A percentile compares a stretch with the other conserved stretches of the same genome.
Conservation (phyloP, 2,888 invertebrate genomes). For the Stramonita haemastoma region DNA sequence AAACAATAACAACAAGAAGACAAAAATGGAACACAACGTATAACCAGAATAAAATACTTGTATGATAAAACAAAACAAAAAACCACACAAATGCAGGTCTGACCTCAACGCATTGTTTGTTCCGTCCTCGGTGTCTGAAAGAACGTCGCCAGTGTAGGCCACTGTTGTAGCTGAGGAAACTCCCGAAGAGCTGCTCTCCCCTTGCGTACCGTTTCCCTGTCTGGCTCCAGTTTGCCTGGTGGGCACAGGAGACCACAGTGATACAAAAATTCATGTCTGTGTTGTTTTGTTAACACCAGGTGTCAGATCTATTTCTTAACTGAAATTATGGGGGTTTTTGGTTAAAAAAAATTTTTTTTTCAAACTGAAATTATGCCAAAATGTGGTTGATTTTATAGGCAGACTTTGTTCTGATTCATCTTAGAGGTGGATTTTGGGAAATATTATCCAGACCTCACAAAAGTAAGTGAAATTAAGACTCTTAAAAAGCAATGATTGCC, state of each 20-base stretch:
- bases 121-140: slow-evolving; percentile 2
- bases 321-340: too few species aligned
- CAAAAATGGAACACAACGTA: background rate
- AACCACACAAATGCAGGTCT: background rate
- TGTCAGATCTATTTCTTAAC: too few species aligned
- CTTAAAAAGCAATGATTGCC: too few species aligned
- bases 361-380: too few species aligned
- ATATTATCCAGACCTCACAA: too few species aligned
- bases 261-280: background rate
- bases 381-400: too few species aligned
- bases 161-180: background rate
- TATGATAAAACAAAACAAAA: background rate
- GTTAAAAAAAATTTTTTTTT: too few species aligned
- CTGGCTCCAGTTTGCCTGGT: background rate
- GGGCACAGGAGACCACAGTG: background rate
- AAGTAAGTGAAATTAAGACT: too few species aligned
- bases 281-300: background rate
- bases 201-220: background rate
- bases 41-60: background rate
- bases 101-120: background rate
- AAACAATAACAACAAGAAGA: background rate
- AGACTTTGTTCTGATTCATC: too few species aligned
- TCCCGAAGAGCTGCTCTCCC: background rate
- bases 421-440: too few species aligned
- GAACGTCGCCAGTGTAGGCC: background rate